phyloP scores from a whole-genome alignment of 2,888 invertebrate genomes.

The Cryptus viduatorius region DNA sequence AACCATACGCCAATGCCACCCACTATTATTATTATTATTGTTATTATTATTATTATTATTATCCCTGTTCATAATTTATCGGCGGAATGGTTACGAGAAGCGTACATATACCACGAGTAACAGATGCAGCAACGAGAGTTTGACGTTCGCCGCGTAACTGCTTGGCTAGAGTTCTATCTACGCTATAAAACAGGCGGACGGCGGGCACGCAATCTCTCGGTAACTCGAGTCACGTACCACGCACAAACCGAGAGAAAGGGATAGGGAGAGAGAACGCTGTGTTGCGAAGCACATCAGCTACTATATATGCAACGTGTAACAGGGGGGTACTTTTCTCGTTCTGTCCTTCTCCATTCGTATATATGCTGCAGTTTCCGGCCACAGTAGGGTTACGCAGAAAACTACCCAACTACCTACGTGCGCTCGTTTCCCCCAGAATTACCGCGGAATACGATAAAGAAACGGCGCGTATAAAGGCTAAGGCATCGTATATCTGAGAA shows the following conservation, averaged over 20 bases:
- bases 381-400: constrained; percentile 46
- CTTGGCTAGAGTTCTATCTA: constrained; percentile 35
- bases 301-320: constrained; percentile 6
- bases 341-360: constrained; percentile 29
- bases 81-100: constrained; percentile 45
- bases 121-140: constrained; percentile 48
- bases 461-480: constrained; percentile 21
- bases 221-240: constrained; percentile 69
- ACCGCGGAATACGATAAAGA: constrained; percentile 58
- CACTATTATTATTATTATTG: constrained; percentile 6
- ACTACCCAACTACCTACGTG: constrained; percentile 47
- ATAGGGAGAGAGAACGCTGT: constrained; percentile 1
- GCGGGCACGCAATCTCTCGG: constrained; percentile 63
- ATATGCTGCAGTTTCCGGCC: constrained; percentile 41
- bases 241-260: constrained; percentile 60
- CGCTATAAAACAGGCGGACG: constrained; percentile 58
- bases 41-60: constrained; percentile 29
- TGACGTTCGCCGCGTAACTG: constrained; percentile 57
- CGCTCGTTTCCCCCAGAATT: constrained; percentile 58
- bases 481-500: neutral
- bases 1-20: constrained; percentile 31
- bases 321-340: constrained; percentile 49
- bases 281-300: neutral
- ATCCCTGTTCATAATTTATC: constrained; percentile 40
- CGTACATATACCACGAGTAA: neutral